Percentiles rank a stretch among this genome's conserved stretches.
Conservation (phyloP, 2,113 vertebrate genomes). For the Orycteropus afer region DNA sequence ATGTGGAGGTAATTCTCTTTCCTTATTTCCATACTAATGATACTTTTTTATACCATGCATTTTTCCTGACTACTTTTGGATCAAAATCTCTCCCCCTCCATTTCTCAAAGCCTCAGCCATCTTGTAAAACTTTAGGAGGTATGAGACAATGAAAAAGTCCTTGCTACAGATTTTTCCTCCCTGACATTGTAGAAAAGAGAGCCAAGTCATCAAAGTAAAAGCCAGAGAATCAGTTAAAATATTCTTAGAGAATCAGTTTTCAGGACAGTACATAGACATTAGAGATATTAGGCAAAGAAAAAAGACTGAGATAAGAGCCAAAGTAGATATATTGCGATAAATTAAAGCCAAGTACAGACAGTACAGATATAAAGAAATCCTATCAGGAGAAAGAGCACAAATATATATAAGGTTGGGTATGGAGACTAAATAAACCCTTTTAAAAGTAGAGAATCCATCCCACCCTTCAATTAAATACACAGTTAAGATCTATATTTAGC, state of each 20-base stretch:
- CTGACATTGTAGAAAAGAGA: neutral
- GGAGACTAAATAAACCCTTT: neutral
- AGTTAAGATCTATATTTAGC: neutral
- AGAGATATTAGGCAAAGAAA: neutral
- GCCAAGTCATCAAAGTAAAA: slow-evolving; percentile 18
- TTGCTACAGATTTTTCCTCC: neutral
- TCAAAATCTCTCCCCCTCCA: neutral
- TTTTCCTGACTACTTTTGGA: neutral
- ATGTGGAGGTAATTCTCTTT: neutral
- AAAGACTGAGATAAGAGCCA: neutral
- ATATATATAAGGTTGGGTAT: neutral
- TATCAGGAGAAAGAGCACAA: neutral
- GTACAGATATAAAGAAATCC: neutral
- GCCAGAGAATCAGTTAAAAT: neutral
- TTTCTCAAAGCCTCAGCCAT: neutral
- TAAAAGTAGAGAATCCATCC: neutral
- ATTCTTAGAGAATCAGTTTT: slow-evolving; percentile 24
- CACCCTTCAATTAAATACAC: neutral
- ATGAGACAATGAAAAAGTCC: neutral
- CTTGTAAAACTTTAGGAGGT: neutral
- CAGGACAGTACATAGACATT: neutral
- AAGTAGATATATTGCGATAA: neutral
- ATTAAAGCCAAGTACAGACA: neutral
- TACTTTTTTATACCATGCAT: neutral
- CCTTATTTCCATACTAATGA: neutral